These are phyloP conservation scores for Spermophilus dauricus DNA, from an alignment of 2,113 vertebrate genomes.

Conservation along the genomic window DNA sequence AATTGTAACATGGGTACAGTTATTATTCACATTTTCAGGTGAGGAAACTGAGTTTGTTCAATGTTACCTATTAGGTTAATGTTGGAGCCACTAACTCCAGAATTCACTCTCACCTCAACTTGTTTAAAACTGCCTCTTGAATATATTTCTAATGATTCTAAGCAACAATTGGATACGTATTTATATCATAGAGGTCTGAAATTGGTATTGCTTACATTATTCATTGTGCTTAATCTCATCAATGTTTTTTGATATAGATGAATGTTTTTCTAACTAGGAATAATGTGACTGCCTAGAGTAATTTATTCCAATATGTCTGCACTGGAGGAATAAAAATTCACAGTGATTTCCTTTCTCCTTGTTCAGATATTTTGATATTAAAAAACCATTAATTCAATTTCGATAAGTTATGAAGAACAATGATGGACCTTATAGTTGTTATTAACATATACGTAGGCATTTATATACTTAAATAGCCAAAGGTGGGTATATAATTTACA, in stretches of 20 bases:
- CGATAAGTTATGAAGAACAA: constrained; percentile 65
- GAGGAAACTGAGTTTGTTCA: neutral
- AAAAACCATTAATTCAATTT: neutral
- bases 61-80: neutral
- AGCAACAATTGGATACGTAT: neutral
- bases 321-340: neutral
- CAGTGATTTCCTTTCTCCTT: neutral
- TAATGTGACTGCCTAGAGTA: constrained; percentile 18
- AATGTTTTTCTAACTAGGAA: constrained; percentile 57
- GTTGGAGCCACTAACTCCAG: neutral
- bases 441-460: constrained; percentile 1
- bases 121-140: neutral
- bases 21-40: neutral
- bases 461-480: constrained; percentile 5
- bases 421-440: constrained; percentile 23
- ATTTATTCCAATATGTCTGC: constrained; percentile 62
- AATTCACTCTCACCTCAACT: neutral
- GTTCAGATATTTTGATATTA: neutral
- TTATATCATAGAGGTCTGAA: constrained; percentile 11
- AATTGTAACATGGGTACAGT: neutral
- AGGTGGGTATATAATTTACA: neutral
- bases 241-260: neutral
- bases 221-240: constrained; percentile 57
- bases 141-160: neutral
- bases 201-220: neutral